Evolutionary conservation across 2,888 invertebrate species (phyloP).

Genomic region (Caenorhabditis drosophilae): DNA sequence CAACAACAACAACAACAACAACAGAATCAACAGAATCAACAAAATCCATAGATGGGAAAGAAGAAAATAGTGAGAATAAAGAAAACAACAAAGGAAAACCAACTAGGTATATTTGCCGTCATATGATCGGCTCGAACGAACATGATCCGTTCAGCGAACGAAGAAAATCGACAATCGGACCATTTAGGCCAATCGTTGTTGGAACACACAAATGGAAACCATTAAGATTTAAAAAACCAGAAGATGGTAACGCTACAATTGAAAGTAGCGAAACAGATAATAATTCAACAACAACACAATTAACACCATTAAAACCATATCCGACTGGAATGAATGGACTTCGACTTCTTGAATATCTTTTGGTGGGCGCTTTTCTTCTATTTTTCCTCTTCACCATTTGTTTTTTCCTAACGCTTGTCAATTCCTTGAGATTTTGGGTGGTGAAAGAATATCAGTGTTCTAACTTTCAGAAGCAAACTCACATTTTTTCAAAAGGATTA

Average conservation of each 20-base stretch:
- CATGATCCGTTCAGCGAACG: slow-evolving; percentile 40
- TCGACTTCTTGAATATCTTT: slow-evolving; percentile 48
- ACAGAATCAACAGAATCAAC: not conserved
- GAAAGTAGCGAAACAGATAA: too few species aligned
- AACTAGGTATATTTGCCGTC: slow-evolving; percentile 51
- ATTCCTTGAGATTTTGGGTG: slow-evolving; percentile 11
- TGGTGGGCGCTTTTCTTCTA: slow-evolving; percentile 45
- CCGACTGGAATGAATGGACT: slow-evolving; percentile 18
- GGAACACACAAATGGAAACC: slow-evolving; percentile 41
- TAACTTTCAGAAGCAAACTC: slow-evolving; percentile 39
- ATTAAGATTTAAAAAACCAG: slow-evolving; percentile 36
- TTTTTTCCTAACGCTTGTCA: slow-evolving; percentile 2
- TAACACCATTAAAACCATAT: not conserved
- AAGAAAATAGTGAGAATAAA: slow-evolving; percentile 9
- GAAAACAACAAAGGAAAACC: slow-evolving; percentile 15
- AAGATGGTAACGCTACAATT: slow-evolving; percentile 7
- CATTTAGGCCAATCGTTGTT: slow-evolving; percentile 48
- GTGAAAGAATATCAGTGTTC: not conserved
- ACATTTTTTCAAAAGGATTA: slow-evolving; percentile 34
- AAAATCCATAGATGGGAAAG: slow-evolving; percentile 7
- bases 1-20: not conserved
- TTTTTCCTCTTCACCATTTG: slow-evolving; percentile 8
- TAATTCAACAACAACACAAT: slow-evolving; percentile 7
- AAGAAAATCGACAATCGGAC: slow-evolving; percentile 41
- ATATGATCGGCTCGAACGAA: slow-evolving; percentile 42